phyloP scores from a whole-genome alignment of 23 tunicate genomes.

The Trididemnum miniatum region DNA sequence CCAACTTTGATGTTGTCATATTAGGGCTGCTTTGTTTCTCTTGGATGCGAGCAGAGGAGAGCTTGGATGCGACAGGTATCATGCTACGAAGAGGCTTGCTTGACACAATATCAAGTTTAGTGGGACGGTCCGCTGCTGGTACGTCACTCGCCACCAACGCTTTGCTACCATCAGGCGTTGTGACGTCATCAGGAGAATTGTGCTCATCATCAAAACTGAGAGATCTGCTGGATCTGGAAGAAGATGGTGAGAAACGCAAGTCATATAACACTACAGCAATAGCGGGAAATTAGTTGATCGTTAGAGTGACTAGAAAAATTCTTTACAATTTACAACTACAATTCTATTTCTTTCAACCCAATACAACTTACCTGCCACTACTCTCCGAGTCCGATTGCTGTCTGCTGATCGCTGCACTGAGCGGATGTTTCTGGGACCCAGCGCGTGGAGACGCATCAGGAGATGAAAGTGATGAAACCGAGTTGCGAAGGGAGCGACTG shows the following conservation, averaged over 20 bases:
- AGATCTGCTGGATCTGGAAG: conserved; percentile 57
- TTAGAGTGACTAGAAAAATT: no score
- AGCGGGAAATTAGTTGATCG: no score
- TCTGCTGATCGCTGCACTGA: conserved; percentile 10
- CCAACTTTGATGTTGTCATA: no score
- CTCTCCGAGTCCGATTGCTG: conserved; percentile 86
- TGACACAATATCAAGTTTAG: conserved; percentile 25
- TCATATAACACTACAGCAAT: no score
- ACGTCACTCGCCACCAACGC: background rate
- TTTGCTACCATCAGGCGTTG: conserved; percentile 36
- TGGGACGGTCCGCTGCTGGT: conserved; percentile 25
- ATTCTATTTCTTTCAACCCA: no score
- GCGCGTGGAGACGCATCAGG: conserved; percentile 87
- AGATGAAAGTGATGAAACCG: conserved; percentile 36
- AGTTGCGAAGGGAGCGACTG: conserved; percentile 14
- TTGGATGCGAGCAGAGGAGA: background rate
- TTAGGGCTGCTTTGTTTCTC: background rate
- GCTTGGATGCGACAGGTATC: conserved; percentile 27
- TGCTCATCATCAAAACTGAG: conserved; percentile 82
- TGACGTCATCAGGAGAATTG: conserved; percentile 48
- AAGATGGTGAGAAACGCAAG: no score
- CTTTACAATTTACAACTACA: no score
- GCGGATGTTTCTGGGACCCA: conserved; percentile 36
- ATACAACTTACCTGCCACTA: conserved; percentile 62
- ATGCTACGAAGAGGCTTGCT: background rate